Conservation (phyloP, 1,140 invertebrate species). For the Onthophagus taurus region DNA sequence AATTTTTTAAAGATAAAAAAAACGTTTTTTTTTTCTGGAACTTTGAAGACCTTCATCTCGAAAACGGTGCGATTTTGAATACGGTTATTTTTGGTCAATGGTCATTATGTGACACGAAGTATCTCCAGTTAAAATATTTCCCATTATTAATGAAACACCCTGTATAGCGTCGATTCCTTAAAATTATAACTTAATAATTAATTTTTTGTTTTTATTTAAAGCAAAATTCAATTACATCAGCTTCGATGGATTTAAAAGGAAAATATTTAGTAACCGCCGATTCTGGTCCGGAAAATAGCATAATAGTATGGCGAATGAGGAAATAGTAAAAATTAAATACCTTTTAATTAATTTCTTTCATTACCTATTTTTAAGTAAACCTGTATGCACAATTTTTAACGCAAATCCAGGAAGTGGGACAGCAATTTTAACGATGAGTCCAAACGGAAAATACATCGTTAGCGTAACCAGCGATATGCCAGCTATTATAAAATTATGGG, state of each 20-base stretch:
- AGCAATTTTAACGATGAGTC: conserved; percentile 41
- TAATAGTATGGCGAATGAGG: conserved; percentile 46
- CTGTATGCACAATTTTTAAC: conserved; percentile 42
- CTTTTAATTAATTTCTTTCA: conserved; percentile 8
- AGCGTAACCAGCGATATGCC: conserved; percentile 40
- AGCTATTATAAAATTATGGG: conserved; percentile 43
- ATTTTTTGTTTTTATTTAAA: conserved; percentile 23
- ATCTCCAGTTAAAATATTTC: too few relatives aligned
- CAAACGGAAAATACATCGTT: conserved; percentile 45
- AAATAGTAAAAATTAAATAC: conserved; percentile 30
- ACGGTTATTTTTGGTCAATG: too few relatives aligned
- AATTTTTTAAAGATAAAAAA: too few relatives aligned
- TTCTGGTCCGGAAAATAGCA: conserved; percentile 41
- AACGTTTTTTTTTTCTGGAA: too few relatives aligned
- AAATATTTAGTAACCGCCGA: conserved; percentile 47
- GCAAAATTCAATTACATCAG: conserved; percentile 36
- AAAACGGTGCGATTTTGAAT: too few relatives aligned
- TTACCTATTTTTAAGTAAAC: conserved; percentile 31
- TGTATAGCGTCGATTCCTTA: too few relatives aligned
- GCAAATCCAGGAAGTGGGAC: conserved; percentile 37
- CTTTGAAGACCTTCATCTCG: too few relatives aligned
- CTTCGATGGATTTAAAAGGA: conserved; percentile 37
- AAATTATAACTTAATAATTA: background rate
- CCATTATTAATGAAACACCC: too few relatives aligned
- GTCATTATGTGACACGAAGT: too few relatives aligned